phyloP scores from a whole-genome alignment of 2,113 vertebrate genomes.

The Puma concolor region DNA sequence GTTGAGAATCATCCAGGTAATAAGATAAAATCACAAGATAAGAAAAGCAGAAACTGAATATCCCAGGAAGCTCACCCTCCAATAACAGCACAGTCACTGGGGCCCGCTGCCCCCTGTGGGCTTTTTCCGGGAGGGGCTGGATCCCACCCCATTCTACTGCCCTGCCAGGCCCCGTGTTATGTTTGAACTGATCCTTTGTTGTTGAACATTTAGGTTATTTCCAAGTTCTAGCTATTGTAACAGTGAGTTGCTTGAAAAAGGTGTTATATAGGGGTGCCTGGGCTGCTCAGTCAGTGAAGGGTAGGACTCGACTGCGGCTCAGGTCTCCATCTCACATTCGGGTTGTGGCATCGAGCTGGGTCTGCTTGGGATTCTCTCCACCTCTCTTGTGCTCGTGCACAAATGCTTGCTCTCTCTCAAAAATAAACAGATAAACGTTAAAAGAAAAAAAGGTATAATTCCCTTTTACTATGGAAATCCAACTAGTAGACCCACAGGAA shows the following conservation, averaged over 20 bases:
- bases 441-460: background rate
- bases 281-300: too few species aligned
- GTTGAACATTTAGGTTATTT: background rate
- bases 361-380: too few species aligned
- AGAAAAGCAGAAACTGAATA: background rate
- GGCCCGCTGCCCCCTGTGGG: background rate
- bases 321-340: too few species aligned
- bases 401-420: too few species aligned
- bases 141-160: background rate
- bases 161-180: fast-evolving
- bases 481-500: too few species aligned
- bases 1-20: background rate
- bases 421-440: too few species aligned
- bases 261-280: background rate
- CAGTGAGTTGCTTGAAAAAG: background rate
- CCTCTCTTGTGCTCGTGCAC: too few species aligned
- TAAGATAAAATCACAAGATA: background rate
- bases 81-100: fast-evolving
- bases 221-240: background rate
- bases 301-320: too few species aligned
- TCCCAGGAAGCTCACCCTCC: background rate
- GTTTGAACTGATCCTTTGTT: background rate
- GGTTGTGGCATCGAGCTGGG: too few species aligned
- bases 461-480: background rate
- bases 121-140: background rate